Evolutionary conservation across 1,140 invertebrate species (phyloP).

Genomic region (Tigriopus japonicus): DNA sequence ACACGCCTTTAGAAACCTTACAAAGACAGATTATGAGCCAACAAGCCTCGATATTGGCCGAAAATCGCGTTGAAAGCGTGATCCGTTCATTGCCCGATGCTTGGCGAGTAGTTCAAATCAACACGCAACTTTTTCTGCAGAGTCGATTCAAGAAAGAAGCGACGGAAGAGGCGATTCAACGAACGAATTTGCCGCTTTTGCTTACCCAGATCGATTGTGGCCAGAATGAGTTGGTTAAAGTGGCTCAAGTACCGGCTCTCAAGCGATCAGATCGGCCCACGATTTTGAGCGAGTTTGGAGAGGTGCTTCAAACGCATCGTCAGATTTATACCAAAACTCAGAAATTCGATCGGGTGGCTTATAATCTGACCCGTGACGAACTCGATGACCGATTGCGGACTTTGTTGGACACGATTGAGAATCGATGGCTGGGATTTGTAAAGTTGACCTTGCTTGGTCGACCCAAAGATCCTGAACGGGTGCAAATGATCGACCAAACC

Average conservation of each 20-base stretch:
- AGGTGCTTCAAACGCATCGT: not conserved
- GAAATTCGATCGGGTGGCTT: not conserved
- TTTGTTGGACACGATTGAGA: not conserved
- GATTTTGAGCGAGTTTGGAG: not conserved
- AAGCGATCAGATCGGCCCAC: not conserved
- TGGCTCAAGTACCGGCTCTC: not conserved
- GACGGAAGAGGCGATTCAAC: not conserved
- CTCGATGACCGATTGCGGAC: not conserved
- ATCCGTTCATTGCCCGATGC: not conserved
- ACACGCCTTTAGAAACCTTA: no score
- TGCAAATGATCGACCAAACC: not conserved
- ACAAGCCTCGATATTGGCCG: no score
- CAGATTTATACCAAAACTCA: not conserved
- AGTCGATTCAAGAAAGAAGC: not conserved
- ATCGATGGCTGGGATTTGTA: not conserved
- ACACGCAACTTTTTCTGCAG: not conserved
- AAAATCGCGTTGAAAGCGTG: not conserved
- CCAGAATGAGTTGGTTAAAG: not conserved
- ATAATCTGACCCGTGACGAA: not conserved
- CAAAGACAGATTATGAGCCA: no score
- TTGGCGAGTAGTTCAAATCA: not conserved
- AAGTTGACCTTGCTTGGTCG: not conserved
- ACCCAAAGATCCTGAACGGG: not conserved
- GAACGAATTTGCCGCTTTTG: not conserved
- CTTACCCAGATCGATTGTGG: not conserved